Percentiles rank a stretch among this genome's conserved stretches.
Conservation (phyloP, 2,888 invertebrate species). For the Drymonia ruficornis region DNA sequence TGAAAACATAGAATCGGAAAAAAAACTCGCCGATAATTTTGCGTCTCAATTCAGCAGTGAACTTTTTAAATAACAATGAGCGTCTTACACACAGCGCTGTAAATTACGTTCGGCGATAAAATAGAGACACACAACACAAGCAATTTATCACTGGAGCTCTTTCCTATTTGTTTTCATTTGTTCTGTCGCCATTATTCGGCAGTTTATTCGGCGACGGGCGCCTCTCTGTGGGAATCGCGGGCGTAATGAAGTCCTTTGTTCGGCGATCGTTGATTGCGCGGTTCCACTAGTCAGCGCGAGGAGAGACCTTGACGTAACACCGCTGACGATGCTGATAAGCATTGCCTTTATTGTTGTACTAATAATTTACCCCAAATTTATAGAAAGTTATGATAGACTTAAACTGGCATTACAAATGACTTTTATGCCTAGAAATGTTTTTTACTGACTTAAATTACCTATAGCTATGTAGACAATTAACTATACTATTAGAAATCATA, state of each 20-base stretch:
- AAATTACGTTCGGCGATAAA: constrained; percentile 63
- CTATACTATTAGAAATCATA: too few species aligned
- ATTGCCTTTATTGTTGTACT: not conserved
- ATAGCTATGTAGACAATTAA: too few species aligned
- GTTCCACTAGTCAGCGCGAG: constrained; percentile 33
- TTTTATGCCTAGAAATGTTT: too few species aligned
- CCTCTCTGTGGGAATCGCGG: constrained; percentile 46
- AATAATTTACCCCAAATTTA: too few species aligned
- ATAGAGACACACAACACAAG: constrained; percentile 54
- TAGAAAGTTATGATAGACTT: too few species aligned
- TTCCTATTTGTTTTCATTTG: constrained; percentile 74
- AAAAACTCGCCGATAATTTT: not conserved
- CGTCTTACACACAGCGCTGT: constrained; percentile 46
- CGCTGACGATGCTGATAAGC: not conserved
- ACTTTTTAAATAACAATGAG: constrained; percentile 43
- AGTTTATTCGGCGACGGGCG: constrained; percentile 62
- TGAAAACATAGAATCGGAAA: not conserved
- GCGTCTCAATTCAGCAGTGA: constrained; percentile 16
- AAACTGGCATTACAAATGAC: too few species aligned
- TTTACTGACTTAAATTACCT: too few species aligned
- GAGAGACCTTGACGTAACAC: constrained; percentile 32
- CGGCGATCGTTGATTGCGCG: constrained; percentile 39
- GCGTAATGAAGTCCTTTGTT: constrained; percentile 67
- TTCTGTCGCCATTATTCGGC: constrained; percentile 63
- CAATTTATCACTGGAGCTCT: constrained; percentile 58